These are phyloP conservation scores for Zeugodacus cucurbitae DNA, from an alignment of 1,140 invertebrate species.

Conservation along the genomic window DNA sequence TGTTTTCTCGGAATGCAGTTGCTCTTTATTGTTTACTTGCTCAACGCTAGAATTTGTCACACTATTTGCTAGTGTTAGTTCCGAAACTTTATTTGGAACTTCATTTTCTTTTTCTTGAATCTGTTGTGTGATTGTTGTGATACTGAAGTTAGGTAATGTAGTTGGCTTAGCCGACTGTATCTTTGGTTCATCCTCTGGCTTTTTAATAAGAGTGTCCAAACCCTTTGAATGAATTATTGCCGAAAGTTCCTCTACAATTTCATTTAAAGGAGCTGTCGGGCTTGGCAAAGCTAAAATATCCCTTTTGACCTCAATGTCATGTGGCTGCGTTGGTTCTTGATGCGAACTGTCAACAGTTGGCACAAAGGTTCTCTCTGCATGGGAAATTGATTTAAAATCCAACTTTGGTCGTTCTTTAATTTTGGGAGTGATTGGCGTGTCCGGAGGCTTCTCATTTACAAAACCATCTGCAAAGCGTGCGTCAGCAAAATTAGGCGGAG, in stretches of 20 bases:
- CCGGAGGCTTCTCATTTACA: not conserved
- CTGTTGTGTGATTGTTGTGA: constrained; percentile 46
- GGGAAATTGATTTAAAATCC: constrained; percentile 44
- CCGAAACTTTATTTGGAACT: constrained; percentile 24
- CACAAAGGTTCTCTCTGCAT: not conserved
- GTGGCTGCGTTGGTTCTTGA: not conserved
- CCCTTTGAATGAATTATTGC: constrained; percentile 58
- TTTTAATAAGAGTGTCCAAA: constrained; percentile 58
- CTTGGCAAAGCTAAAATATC: not conserved
- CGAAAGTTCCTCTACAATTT: constrained; percentile 59
- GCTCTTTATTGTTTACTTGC: not conserved
- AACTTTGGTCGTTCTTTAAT: constrained; percentile 44
- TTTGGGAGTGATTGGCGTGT: constrained; percentile 48
- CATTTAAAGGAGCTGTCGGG: constrained; percentile 50
- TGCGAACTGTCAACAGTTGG: not conserved
- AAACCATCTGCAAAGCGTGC: not conserved
- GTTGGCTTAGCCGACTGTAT: constrained; percentile 61
- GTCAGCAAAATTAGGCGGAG: constrained; percentile 62
- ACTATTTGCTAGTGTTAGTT: not conserved
- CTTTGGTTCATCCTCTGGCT: constrained; percentile 46
- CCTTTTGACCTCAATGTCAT: no score
- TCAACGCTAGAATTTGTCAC: constrained; percentile 32
- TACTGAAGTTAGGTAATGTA: constrained; percentile 60
- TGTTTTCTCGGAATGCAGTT: constrained; percentile 41
- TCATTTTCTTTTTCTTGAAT: constrained; percentile 14